Conservation (phyloP, 2,888 invertebrate genomes). For the Lithophane semibrunnea region DNA sequence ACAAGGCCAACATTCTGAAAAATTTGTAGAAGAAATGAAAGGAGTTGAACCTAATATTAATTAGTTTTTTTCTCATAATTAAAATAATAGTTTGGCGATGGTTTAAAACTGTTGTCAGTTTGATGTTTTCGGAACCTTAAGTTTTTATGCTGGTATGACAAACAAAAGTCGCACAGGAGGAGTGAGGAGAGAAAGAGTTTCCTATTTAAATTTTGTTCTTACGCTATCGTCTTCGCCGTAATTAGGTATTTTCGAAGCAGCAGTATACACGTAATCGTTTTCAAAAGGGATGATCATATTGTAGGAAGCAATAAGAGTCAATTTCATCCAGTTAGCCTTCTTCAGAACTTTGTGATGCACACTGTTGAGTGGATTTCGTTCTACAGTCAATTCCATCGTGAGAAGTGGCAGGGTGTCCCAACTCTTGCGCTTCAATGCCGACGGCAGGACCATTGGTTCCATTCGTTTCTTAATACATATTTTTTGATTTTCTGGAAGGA, state of each 20-base stretch:
- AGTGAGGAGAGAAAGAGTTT: neutral
- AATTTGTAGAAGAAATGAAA: neutral
- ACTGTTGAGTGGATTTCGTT: constrained; percentile 71
- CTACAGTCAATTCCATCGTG: constrained; percentile 74
- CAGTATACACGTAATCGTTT: constrained; percentile 73
- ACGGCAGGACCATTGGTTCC: constrained; percentile 76
- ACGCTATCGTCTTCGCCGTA: constrained; percentile 75
- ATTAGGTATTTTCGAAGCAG: constrained; percentile 77
- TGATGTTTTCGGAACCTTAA: neutral
- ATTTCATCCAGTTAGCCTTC: constrained; percentile 78
- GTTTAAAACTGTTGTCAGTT: neutral
- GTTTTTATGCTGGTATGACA: neutral
- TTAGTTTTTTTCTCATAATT: neutral
- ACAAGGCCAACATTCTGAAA: constrained; percentile 73
- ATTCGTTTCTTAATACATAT: constrained; percentile 78
- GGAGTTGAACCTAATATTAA: neutral
- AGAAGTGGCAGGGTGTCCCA: constrained; percentile 85
- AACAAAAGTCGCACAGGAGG: neutral
- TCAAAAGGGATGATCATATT: constrained; percentile 78
- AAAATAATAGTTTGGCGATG: no score
- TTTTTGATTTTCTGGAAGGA: constrained; percentile 75
- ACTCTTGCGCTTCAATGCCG: constrained; percentile 75
- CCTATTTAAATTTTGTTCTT: constrained; percentile 43
- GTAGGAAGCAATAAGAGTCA: constrained; percentile 81
- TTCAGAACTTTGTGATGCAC: constrained; percentile 76